Evolutionary conservation across 2,888 invertebrate genomes (phyloP).

Genomic region (Neocrepidodera transversa): DNA sequence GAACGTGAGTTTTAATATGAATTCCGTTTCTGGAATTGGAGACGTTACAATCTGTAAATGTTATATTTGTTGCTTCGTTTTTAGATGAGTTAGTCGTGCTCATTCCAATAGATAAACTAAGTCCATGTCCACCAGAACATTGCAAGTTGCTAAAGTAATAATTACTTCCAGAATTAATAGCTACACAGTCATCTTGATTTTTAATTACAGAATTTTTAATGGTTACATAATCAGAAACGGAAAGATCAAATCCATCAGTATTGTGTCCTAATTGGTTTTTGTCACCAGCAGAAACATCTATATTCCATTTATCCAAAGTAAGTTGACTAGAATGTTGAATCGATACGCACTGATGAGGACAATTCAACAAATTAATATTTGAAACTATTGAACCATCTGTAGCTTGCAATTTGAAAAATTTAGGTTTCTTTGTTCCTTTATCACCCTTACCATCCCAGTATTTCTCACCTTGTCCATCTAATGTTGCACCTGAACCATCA

Average conservation of each 20-base stretch:
- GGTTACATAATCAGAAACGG: background rate
- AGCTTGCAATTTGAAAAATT: slow-evolving; percentile 33
- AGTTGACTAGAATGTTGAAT: background rate
- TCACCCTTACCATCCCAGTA: too few relatives aligned
- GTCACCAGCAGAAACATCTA: slow-evolving; percentile 39
- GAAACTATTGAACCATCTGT: too few relatives aligned
- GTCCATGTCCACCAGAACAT: slow-evolving; percentile 15
- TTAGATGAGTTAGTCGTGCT: too few relatives aligned
- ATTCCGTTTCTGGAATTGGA: too few relatives aligned
- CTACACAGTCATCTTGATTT: slow-evolving; percentile 42
- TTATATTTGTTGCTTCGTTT: too few relatives aligned
- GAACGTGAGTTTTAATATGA: too few relatives aligned
- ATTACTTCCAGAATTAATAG: slow-evolving; percentile 36
- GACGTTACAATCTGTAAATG: too few relatives aligned
- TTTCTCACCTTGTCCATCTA: too few relatives aligned
- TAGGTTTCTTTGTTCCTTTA: slow-evolving; percentile 7
- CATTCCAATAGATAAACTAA: too few relatives aligned
- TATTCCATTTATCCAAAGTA: background rate
- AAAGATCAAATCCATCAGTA: slow-evolving; percentile 34
- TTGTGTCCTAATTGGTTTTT: slow-evolving; percentile 37
- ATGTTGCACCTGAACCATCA: too few relatives aligned
- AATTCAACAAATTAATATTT: too few relatives aligned
- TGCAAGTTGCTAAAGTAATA: slow-evolving; percentile 29
- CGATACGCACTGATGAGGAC: background rate
- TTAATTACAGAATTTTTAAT: background rate